Base-by-base conservation (phyloP, 2,113 vertebrate species). In the Cettia cetti region DNA sequence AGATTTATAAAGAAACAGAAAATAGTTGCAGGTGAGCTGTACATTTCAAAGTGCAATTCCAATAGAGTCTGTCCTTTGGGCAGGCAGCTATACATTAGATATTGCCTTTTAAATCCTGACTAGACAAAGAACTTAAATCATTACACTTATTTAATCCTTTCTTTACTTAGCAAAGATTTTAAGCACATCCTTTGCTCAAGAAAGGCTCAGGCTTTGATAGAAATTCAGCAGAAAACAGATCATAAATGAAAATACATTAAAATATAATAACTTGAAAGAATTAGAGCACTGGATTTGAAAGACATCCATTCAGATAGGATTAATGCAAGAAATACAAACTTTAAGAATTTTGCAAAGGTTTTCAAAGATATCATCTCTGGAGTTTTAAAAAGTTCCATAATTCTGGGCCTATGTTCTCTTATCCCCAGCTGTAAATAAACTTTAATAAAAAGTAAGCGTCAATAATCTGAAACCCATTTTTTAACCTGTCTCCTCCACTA, bases 401-500 rank as follows among this genome's bases (percentile, higher is more conserved):
- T 96, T 96, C 50, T 68, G 42, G 93, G 50, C 92, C 95, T 94
- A 86, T 90, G 59, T 83, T 96, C 90, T 89, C 76, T 92, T 96
- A 96, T 94, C 93, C 95, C 33, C 75, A 95, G 83, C 92, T 97
- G 92, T 94, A 93, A 97, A 92, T 93, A 91, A 97, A 97, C 92
- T 97, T 96, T 95, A 97, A 97, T 97, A 98, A 97, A 96, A 96
- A 86, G 59, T 96, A 94, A 77, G 61, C 96, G 96, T 97, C 96
- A 97, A 83, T 97, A 97, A 98, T 97, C 96, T 96, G 91, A 97
- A 97, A 97, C 85, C 90, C 95, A 96, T 97, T 97, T 89, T 98
- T 95, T 95, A 97, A 97, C 94, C 94, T 94, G 83, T 91, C 97
- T 97, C 60, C 89, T 96, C 59, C 80, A 85, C 89, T 94, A 86